Evolutionary conservation across 2,888 invertebrate genomes (phyloP), one percentile per base, ranked within the genome.

Genomic region (Dilophus febrilis): DNA sequence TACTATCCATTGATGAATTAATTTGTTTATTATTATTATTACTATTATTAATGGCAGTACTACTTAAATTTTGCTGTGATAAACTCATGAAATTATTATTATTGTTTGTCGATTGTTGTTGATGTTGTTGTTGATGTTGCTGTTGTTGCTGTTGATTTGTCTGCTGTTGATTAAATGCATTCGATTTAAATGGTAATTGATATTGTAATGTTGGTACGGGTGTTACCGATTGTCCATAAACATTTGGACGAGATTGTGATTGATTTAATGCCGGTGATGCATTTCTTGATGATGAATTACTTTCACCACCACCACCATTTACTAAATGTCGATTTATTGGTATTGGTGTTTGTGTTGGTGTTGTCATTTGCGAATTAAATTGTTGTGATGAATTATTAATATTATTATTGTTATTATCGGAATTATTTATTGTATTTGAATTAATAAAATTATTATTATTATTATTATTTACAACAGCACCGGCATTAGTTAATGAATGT

Each of bases 281-380:
- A 16, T 61, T 64, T 36, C 64, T 51, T 5, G 62, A 63, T 28
- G 61, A 64, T 31, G 56, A 53, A 26, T 52, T 49, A 46, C 61
- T 60, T 44, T 44, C 41, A 41, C 43, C 41, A 46, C 61, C 59
- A 44, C 44, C 41, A 41, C 43, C 41, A 33, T 43, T 41, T 12
- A 35, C 18, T 13, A 35, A 12, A 10, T 35, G 35, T 35, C 16
- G 35, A 16, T 16, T 11, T 22, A 10, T 7, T 22, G n/a, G 35
- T 12, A 12, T 5, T n/a, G 13, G 3, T 6, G 37, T 11, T 13
- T 37, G 37, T 11, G 7, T 14, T 37, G 13, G 29, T 28, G 28
- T 28, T 17, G 28, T 28, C 12, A 29, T 13, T 16, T 37, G 27
- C 16, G 28, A 29, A 10, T 37, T 28, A 4, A 6, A 10, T 28